phyloP scores from a whole-genome alignment of 2,888 invertebrate species.

The Nomada lathburiana region DNA sequence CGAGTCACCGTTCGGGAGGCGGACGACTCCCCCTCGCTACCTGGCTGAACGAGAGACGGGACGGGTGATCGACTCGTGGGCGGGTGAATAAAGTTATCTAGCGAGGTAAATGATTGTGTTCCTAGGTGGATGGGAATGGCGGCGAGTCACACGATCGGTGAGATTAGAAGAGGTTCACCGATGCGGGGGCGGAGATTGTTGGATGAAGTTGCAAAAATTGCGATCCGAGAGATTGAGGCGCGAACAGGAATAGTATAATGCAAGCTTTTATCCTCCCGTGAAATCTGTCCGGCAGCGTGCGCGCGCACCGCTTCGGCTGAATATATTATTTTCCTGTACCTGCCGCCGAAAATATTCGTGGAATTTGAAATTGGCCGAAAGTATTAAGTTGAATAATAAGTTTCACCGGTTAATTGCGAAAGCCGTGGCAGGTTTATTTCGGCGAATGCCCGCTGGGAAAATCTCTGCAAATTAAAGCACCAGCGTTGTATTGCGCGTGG shows the following conservation, averaged over 20 bases:
- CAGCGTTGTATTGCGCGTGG: too few species aligned
- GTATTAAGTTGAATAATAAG: too few species aligned
- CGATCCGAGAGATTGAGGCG: not conserved
- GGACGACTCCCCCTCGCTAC: slow-evolving; percentile 16
- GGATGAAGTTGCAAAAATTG: slow-evolving; percentile 36
- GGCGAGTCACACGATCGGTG: slow-evolving; percentile 41
- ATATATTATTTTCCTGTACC: too few species aligned
- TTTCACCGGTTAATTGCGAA: too few species aligned
- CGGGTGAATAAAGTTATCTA: slow-evolving; percentile 53
- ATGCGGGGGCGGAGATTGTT: slow-evolving; percentile 29
- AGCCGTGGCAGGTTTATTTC: too few species aligned
- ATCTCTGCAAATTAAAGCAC: too few species aligned
- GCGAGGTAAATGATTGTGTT: not conserved
- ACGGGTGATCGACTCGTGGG: slow-evolving; percentile 39
- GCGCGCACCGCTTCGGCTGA: too few species aligned
- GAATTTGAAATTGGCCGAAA: too few species aligned
- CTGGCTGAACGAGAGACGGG: slow-evolving; percentile 15
- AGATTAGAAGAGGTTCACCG: not conserved
- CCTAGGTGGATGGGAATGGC: slow-evolving; percentile 19
- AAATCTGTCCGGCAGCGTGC: too few species aligned
- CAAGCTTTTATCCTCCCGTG: too few species aligned
- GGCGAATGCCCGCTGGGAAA: too few species aligned
- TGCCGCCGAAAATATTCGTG: too few species aligned
- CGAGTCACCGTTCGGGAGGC: slow-evolving; percentile 44
- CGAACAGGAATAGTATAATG: not conserved